Evolutionary conservation across 1,140 invertebrate species (phyloP).

Genomic region (Pogonomyrmex californicus): DNA sequence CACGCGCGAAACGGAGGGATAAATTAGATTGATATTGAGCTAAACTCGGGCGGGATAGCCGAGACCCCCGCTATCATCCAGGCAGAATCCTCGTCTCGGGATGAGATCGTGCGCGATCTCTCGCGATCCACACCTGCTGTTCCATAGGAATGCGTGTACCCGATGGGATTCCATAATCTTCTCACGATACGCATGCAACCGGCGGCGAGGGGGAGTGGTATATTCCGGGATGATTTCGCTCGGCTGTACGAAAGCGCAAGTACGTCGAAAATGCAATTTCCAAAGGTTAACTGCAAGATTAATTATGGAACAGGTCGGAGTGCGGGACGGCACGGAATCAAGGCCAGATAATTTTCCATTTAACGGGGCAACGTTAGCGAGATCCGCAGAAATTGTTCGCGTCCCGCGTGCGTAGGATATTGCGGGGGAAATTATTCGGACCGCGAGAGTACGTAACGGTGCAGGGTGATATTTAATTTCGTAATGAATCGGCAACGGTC

Average conservation of each 20-base stretch:
- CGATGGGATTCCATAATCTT: slow-evolving; percentile 75
- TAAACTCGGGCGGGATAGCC: slow-evolving; percentile 65
- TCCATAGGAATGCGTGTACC: slow-evolving; percentile 68
- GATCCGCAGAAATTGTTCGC: slow-evolving; percentile 22
- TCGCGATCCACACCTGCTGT: slow-evolving; percentile 73
- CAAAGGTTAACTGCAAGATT: slow-evolving; percentile 75
- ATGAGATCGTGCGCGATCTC: slow-evolving; percentile 56
- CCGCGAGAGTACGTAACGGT: not conserved
- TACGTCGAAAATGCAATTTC: slow-evolving; percentile 72
- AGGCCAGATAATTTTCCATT: slow-evolving; percentile 51
- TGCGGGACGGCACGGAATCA: slow-evolving; percentile 50
- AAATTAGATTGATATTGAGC: slow-evolving; percentile 76
- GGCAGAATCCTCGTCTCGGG: slow-evolving; percentile 6
- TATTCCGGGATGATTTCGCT: slow-evolving; percentile 49
- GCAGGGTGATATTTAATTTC: slow-evolving; percentile 28
- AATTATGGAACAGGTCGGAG: slow-evolving; percentile 68
- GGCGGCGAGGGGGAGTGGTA: slow-evolving; percentile 29
- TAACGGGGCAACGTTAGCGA: slow-evolving; percentile 31
- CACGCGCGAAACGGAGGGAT: slow-evolving; percentile 53
- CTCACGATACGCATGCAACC: slow-evolving; percentile 69
- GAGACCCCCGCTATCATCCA: slow-evolving; percentile 39
- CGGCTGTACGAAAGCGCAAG: slow-evolving; percentile 36
- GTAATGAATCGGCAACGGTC: not conserved
- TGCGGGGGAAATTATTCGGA: slow-evolving; percentile 28
- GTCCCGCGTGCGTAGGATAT: not conserved